Conservation (phyloP, 2,888 invertebrate genomes). For the Strigamia maritima region DNA sequence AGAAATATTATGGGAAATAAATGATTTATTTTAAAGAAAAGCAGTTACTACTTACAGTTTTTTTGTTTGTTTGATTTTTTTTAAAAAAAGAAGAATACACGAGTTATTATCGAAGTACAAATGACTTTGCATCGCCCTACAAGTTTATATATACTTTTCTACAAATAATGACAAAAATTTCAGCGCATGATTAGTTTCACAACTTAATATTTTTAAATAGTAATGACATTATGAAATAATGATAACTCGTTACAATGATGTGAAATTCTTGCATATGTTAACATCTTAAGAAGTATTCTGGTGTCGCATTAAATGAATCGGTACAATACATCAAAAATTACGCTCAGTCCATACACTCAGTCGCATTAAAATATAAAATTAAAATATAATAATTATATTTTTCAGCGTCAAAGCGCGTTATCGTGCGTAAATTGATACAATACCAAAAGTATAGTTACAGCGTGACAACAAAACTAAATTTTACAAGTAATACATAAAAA, state of each 20-base stretch:
- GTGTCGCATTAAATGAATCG: not conserved
- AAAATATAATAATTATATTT: not conserved
- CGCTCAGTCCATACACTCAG: not conserved
- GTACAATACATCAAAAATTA: not conserved
- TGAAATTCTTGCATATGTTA: not conserved
- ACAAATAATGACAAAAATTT: conserved; percentile 19
- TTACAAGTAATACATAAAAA: not conserved
- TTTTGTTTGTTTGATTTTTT: not conserved
- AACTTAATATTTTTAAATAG: not conserved
- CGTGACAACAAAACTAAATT: not conserved
- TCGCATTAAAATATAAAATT: not conserved
- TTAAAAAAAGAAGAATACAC: not conserved
- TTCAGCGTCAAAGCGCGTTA: not conserved
- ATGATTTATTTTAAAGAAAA: not conserved
- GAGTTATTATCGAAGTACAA: not conserved
- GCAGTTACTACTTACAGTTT: not conserved
- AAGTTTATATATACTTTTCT: not conserved
- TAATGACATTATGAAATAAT: conserved; percentile 1
- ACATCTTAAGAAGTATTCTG: not conserved
- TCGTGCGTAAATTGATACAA: not conserved
- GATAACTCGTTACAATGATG: not conserved
- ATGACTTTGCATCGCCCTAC: conserved; percentile 17
- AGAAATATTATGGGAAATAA: not conserved
- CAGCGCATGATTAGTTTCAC: conserved; percentile 15
- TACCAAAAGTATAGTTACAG: not conserved